Evolutionary conservation across 1,140 invertebrate genomes (phyloP).

Genomic region (Saccostrea glomerata): DNA sequence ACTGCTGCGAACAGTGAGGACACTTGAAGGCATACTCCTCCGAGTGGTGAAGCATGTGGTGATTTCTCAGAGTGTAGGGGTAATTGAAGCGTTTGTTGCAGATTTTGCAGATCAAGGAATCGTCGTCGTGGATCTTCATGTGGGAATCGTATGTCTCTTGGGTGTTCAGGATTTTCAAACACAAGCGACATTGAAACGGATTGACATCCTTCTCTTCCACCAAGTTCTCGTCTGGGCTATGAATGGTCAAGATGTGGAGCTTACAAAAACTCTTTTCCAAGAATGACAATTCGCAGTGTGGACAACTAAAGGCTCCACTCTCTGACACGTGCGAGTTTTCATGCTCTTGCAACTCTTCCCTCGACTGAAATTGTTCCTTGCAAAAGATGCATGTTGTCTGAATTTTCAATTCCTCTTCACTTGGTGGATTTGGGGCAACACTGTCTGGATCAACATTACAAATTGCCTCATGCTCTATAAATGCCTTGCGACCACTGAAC

Average conservation of each 20-base stretch:
- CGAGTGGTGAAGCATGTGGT: constrained; percentile 7
- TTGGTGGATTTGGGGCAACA: background rate
- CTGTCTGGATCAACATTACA: constrained; percentile 32
- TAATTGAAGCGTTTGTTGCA: constrained; percentile 32
- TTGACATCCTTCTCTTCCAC: constrained; percentile 16
- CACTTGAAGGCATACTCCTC: constrained; percentile 23
- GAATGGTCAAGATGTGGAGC: constrained; percentile 16
- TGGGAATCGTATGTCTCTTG: constrained; percentile 22
- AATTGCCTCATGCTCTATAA: constrained; percentile 19
- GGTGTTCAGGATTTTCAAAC: constrained; percentile 30
- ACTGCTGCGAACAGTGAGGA: constrained; percentile 4
- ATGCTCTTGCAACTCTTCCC: constrained; percentile 6
- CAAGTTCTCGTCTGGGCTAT: background rate
- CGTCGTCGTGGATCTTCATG: constrained; percentile 19
- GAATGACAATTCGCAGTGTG: constrained; percentile 22
- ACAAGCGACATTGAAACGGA: constrained; percentile 23
- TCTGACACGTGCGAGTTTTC: constrained; percentile 3
- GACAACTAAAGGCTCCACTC: constrained; percentile 9
- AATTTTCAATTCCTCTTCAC: constrained; percentile 20
- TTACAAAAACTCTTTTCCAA: constrained; percentile 16
- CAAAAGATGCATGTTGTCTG: constrained; percentile 27
- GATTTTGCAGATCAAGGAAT: background rate
- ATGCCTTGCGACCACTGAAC: constrained; percentile 39
- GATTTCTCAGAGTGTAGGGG: background rate
- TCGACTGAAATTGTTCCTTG: background rate